phyloP scores from a whole-genome alignment of 2,888 invertebrate species.

The Trichogramma evanescens region DNA sequence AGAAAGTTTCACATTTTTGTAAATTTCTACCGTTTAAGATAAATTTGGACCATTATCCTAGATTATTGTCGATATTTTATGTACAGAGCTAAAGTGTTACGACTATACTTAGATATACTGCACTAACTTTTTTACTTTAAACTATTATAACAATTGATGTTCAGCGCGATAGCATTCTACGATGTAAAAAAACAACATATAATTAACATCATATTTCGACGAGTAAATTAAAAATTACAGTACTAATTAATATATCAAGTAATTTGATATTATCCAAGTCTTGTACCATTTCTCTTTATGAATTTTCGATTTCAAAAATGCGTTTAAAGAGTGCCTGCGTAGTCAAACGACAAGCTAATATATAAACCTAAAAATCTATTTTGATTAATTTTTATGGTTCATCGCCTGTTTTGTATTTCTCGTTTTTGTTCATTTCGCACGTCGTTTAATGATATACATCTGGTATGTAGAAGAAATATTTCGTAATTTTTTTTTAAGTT shows the following conservation, averaged over 20 bases:
- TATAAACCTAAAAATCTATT: conserved; percentile 5
- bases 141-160: conserved; percentile 2
- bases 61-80: no score
- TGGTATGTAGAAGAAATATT: no score
- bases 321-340: neutral
- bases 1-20: conserved; percentile 18
- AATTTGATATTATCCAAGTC: conserved; percentile 5
- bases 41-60: conserved; percentile 7
- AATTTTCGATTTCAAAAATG: conserved; percentile 16
- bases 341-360: conserved; percentile 6
- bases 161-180: conserved; percentile 17
- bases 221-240: conserved; percentile 7
- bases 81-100: no score
- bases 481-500: no score
- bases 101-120: no score
- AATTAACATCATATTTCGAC: conserved; percentile 2
- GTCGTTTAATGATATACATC: no score
- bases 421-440: no score
- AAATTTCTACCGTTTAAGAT: conserved; percentile 19
- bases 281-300: conserved; percentile 22
- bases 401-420: no score
- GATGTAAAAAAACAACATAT: neutral
- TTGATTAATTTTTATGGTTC: conserved; percentile 10
- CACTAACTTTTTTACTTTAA: no score
- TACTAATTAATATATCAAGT: neutral